These are phyloP conservation scores for Alectoris magna DNA, from an alignment of 2,797 vertebrate species.

Conservation along the genomic window DNA sequence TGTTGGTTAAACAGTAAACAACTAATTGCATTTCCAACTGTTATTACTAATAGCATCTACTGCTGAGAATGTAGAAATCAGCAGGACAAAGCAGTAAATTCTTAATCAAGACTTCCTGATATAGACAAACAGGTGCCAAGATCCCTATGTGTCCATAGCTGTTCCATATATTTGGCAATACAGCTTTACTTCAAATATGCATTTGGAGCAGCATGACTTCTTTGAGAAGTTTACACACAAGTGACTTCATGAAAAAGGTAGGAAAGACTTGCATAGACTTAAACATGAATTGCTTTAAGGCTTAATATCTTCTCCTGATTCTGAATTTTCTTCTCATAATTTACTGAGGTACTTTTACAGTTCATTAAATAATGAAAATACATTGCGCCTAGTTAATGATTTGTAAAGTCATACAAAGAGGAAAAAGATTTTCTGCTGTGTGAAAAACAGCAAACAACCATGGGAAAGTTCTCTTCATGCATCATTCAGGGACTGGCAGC, in stretches of 20 bases:
- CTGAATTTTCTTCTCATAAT: background rate
- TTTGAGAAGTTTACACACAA: background rate
- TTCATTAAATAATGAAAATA: background rate
- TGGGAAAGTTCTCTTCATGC: background rate
- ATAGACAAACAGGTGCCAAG: background rate
- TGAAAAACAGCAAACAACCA: background rate
- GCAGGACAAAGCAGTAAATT: background rate
- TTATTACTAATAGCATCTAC: background rate
- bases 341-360: background rate
- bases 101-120: background rate
- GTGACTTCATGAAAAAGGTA: background rate
- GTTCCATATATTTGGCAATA: rapidly evolving
- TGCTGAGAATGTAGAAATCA: background rate
- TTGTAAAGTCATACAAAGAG: background rate
- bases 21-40: background rate
- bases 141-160: background rate
- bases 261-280: too few relatives aligned
- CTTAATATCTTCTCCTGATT: background rate
- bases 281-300: background rate
- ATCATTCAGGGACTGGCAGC: background rate
- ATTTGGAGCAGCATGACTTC: background rate
- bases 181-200: background rate
- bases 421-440: background rate
- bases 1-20: background rate
- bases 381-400: background rate